Evolutionary conservation across 2,888 invertebrate genomes (phyloP), one percentile per base, ranked within the genome.

Genomic region (Pedicia rivosa): DNA sequence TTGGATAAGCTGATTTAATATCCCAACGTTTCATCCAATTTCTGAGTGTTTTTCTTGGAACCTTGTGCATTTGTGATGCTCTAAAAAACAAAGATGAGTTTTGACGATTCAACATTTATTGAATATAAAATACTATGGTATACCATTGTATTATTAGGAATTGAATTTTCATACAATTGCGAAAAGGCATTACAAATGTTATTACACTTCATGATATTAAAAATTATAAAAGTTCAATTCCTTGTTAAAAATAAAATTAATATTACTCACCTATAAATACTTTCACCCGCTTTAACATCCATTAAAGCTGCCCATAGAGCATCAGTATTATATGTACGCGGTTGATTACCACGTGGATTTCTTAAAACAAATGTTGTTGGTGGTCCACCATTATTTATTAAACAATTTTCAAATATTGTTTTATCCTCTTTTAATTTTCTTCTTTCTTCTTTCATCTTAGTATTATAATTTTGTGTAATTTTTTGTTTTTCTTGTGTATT

Each of bases 11-110:
- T 0, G 69, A 69, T 39, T 70, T 69, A 10, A 70, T 70, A 53
- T 69, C 67, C 50, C 69, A 69, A 0, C 71, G 56, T 44, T 71
- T 71, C 71, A 71, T 71, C 68, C 71, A 72, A 53, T 71, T 71
- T 3, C 71, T 61, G 1, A 72, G 57, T 0, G 71, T 71, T 38
- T 71, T 71, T 13, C 72, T 56, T 0, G 71, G 71, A 1, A 71
- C 69, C 46, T 67, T 67, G 52, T 68, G 69, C 0, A 68, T 67
- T 48, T 69, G 70, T 1, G 71, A 70, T 39, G 72, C 70, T 46
- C 71, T 70, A 56, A 0, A 57, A 59, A n/a, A n/a, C n/a, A n/a
- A n/a, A n/a, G n/a, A n/a, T n/a, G n/a, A n/a, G n/a, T n/a, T n/a
- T n/a, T n/a, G n/a, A n/a, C n/a, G n/a, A n/a, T n/a, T n/a, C n/a